Base-by-base conservation (phyloP, 2,888 invertebrate genomes). In the Cataglyphis altisquamis region DNA sequence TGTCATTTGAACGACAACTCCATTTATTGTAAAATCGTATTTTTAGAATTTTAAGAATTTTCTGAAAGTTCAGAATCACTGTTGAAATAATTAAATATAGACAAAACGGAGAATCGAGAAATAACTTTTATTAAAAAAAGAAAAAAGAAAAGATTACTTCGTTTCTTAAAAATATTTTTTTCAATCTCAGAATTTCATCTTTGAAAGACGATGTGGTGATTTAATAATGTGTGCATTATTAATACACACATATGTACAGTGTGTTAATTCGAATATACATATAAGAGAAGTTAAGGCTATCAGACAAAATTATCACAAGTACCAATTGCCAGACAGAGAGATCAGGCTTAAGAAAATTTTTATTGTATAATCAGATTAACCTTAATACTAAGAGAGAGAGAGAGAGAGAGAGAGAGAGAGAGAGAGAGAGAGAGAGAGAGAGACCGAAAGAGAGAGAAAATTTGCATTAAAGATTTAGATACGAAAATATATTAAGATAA, bases 291-390 rank as follows among this genome's bases (percentile, higher is more conserved):
- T 45, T 45, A 45, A n/a, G 67, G 15, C 41, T 66, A 29, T 67
- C 55, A 41, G 12, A 32, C 12, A 15, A 10, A 29, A 70, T 70
- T 80, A 70, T 60, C 36, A 62, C 60, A 70, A 68, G 25, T 62
- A 78, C 25, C 29, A 36, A 70, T 29, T 36, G 60, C 60, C 78
- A 80, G 70, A 80, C 41, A 62, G n/a, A 3, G n/a, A 8, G n/a
- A 60, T 45, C 32, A 60, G 9, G 36, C 29, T 80, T 45, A 70
- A 45, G 15, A 8, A 12, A 41, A 80, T 70, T 45, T 80, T 45
- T 32, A 32, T 78, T 32, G 32, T 18, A 62, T 3, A 80, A 62
- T 57, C 45, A 45, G 60, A 70, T 60, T 25, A 48, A 5, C 10
- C 9, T 41, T 45, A 15, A 45, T 45, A 15, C 45, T n/a, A 57